Evolutionary conservation across 2,113 vertebrate genomes (phyloP).

Genomic region (Nanorana parkeri): DNA sequence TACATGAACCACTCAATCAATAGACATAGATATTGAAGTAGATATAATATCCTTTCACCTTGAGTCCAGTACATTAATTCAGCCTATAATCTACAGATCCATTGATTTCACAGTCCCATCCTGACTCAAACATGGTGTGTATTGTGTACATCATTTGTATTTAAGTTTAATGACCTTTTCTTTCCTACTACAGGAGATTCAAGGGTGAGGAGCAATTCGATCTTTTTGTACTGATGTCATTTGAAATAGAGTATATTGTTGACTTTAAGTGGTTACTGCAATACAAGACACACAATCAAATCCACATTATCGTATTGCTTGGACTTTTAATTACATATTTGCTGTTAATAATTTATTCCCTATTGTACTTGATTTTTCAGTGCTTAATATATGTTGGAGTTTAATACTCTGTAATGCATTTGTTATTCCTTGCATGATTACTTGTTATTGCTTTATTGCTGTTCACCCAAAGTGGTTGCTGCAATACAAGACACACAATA

Average conservation of each 20-base stretch:
- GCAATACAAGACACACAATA: too few relatives aligned
- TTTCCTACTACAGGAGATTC: background rate
- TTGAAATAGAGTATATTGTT: background rate
- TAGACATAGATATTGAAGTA: conserved; percentile 27
- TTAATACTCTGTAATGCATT: too few relatives aligned
- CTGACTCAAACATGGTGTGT: background rate
- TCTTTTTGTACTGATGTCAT: conserved; percentile 12
- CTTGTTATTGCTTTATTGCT: too few relatives aligned
- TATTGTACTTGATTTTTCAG: too few relatives aligned
- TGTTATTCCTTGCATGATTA: too few relatives aligned
- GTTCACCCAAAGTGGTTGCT: too few relatives aligned
- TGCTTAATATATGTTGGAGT: too few relatives aligned
- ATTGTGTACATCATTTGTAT: conserved; percentile 19
- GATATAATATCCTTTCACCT: conserved; percentile 45
- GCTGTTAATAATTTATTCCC: too few relatives aligned
- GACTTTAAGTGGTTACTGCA: background rate
- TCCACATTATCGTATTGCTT: too few relatives aligned
- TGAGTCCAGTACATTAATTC: conserved; percentile 37
- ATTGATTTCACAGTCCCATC: conserved; percentile 34
- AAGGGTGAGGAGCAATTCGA: background rate
- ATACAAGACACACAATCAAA: background rate
- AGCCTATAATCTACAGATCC: conserved; percentile 17
- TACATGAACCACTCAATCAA: conserved; percentile 23
- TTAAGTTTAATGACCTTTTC: conserved; percentile 17
- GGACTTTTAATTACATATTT: too few relatives aligned